Evolutionary conservation across 1,140 invertebrate genomes (phyloP).

Genomic region (Zaprionus taronus): DNA sequence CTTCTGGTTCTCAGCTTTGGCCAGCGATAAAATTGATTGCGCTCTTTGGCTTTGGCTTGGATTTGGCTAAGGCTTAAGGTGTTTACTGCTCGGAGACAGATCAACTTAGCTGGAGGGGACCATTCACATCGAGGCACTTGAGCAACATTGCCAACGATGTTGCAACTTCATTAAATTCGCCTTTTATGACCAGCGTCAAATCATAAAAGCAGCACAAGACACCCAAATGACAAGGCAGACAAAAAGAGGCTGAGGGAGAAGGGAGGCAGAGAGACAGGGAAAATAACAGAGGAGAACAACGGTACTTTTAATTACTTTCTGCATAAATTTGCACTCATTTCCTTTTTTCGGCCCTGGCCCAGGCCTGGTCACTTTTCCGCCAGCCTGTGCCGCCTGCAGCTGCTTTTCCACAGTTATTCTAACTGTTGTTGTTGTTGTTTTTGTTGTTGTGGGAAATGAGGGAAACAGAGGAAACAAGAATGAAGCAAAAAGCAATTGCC

Average conservation of each 20-base stretch:
- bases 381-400: conserved; percentile 18
- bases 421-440: background rate
- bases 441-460: background rate
- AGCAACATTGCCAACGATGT: conserved; percentile 16
- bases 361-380: conserved; percentile 16
- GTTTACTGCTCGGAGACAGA: conserved; percentile 39
- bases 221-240: conserved; percentile 5
- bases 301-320: conserved; percentile 79
- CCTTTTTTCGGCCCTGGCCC: conserved; percentile 16
- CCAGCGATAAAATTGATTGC: conserved; percentile 60
- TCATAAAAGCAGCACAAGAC: conserved; percentile 67
- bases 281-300: conserved; percentile 59
- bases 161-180: conserved; percentile 77
- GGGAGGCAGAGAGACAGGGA: background rate
- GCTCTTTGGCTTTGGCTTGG: conserved; percentile 41
- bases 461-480: background rate
- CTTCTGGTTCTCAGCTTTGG: conserved; percentile 1
- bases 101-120: too few relatives aligned
- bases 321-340: conserved; percentile 79
- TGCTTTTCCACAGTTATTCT: background rate
- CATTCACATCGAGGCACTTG: conserved; percentile 28
- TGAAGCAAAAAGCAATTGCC: conserved; percentile 18
- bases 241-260: background rate
- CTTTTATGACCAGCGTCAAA: conserved; percentile 66
- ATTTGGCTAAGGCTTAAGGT: conserved; percentile 48